These are phyloP conservation scores for Dermolepida albohirtum DNA, from an alignment of 2,888 invertebrate species.

Conservation along the genomic window DNA sequence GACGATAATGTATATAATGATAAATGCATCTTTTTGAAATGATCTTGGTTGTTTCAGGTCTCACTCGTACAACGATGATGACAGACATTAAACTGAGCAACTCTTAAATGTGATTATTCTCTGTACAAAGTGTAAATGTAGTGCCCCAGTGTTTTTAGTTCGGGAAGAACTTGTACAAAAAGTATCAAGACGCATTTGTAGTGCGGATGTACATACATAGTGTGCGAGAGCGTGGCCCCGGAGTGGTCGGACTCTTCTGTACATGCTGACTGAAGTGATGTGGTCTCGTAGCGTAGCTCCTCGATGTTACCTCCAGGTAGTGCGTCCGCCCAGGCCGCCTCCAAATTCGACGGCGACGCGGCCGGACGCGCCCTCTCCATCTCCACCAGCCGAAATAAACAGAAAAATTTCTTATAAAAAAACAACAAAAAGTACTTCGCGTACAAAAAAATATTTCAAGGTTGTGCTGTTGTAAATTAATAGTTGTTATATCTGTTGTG, in stretches of 20 bases:
- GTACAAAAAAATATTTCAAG: constrained; percentile 65
- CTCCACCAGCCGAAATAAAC: constrained; percentile 52
- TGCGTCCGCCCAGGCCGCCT: constrained; percentile 50
- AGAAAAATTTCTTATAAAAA: constrained; percentile 53
- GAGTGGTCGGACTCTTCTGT: constrained; percentile 55
- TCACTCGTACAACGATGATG: constrained; percentile 65
- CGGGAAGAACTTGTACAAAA: constrained; percentile 64
- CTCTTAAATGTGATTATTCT: constrained; percentile 73
- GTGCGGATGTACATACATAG: constrained; percentile 45
- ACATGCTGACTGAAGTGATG: constrained; percentile 60
- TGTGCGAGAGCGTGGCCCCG: constrained; percentile 60
- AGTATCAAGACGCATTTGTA: constrained; percentile 44
- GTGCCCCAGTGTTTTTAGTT: constrained; percentile 65
- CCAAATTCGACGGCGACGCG: constrained; percentile 51
- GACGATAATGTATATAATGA: not conserved
- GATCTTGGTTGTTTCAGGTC: constrained; percentile 59
- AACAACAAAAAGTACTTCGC: constrained; percentile 58
- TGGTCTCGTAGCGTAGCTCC: constrained; percentile 67
- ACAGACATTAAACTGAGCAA: constrained; percentile 65
- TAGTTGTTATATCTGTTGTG: constrained; percentile 68
- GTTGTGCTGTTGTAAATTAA: constrained; percentile 68
- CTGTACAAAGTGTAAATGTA: constrained; percentile 72
- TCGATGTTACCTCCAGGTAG: constrained; percentile 69
- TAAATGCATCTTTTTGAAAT: not conserved
- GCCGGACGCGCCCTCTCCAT: constrained; percentile 50